Percentiles rank a stretch among this genome's conserved stretches.
These are phyloP conservation scores for Arrhopalites spinosus DNA, from an alignment of 2,888 invertebrate species.

Conservation along the genomic window DNA sequence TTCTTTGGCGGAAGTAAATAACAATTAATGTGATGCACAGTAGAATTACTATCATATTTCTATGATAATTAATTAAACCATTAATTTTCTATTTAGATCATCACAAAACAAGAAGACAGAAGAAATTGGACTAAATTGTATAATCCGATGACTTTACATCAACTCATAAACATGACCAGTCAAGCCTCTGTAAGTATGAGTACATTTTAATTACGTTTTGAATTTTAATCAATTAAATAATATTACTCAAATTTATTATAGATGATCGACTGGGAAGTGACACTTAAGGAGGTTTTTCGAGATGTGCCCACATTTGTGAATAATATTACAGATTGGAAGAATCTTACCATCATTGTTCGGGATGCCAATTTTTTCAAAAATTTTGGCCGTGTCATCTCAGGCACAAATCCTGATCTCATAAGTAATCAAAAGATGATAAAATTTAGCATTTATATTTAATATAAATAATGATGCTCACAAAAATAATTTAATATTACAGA, in stretches of 20 bases:
- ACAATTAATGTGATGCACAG: no score
- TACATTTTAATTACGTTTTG: neutral
- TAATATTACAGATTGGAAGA: constrained; percentile 19
- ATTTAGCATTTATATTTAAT: constrained; percentile 3
- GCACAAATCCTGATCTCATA: constrained; percentile 65
- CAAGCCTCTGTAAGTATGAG: constrained; percentile 2
- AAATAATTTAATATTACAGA: constrained; percentile 15
- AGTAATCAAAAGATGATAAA: constrained; percentile 60
- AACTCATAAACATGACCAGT: constrained; percentile 65
- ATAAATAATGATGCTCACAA: neutral
- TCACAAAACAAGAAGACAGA: constrained; percentile 83
- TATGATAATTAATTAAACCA: neutral
- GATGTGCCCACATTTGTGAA: constrained; percentile 25
- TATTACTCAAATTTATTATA: neutral
- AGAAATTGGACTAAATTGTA: constrained; percentile 86
- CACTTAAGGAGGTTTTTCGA: constrained; percentile 42
- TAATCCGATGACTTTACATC: constrained; percentile 80
- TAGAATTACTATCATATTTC: neutral
- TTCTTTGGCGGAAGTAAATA: constrained; percentile 66
- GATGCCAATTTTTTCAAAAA: constrained; percentile 74
- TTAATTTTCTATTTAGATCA: constrained; percentile 66
- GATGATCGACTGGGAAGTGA: constrained; percentile 46
- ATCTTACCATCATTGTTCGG: constrained; percentile 68
- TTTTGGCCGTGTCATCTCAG: constrained; percentile 68
- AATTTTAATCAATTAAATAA: neutral